phyloP scores from a whole-genome alignment of 2,113 vertebrate genomes.

The Larimichthys crocea region DNA sequence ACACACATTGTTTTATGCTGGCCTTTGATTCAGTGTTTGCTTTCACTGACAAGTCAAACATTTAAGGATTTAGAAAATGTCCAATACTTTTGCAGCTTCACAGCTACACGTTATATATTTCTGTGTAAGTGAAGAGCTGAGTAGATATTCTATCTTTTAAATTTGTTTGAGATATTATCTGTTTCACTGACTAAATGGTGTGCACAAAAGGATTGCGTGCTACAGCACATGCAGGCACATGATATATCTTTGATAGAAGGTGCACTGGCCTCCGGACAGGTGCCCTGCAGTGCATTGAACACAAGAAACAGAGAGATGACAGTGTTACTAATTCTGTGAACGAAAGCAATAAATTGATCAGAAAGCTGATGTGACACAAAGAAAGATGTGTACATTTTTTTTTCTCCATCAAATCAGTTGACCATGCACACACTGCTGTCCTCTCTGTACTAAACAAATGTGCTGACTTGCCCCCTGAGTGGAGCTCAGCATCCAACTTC shows the following conservation, averaged over 20 bases:
- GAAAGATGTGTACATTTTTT: conserved; percentile 6
- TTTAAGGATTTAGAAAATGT: neutral
- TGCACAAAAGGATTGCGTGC: neutral
- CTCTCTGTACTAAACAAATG: conserved; percentile 31
- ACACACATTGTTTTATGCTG: conserved; percentile 21
- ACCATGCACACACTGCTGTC: neutral
- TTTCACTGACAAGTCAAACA: neutral
- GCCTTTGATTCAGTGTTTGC: neutral
- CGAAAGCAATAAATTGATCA: neutral
- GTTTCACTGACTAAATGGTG: neutral
- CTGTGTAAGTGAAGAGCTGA: neutral
- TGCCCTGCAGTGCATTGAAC: neutral
- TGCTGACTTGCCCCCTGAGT: conserved; percentile 52
- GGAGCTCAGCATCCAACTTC: conserved; percentile 22
- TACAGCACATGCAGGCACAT: neutral
- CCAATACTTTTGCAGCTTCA: neutral
- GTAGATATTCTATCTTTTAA: neutral
- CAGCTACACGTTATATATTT: neutral
- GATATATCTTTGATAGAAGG: neutral
- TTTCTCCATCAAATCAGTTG: conserved; percentile 34
- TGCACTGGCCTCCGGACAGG: neutral
- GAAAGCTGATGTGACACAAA: conserved; percentile 16
- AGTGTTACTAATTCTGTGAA: neutral
- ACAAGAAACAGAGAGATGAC: neutral
- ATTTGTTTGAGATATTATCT: neutral